Conservation (phyloP, 2,888 invertebrate genomes). For the Erannis defoliaria region DNA sequence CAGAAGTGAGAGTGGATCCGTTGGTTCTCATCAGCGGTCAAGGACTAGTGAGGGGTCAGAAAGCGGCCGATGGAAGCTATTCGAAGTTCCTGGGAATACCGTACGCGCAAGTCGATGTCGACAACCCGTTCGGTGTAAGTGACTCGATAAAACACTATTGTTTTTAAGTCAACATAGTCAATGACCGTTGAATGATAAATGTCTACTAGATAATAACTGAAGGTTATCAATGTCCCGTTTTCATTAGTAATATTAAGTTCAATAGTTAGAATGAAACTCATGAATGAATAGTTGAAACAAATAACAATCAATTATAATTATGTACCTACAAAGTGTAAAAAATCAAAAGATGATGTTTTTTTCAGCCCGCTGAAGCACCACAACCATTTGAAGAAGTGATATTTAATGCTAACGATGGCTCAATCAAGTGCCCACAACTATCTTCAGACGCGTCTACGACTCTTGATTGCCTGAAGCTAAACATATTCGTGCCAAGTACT, state of each 20-base stretch:
- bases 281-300: not conserved
- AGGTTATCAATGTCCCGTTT: conserved; percentile 12
- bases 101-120: conserved; percentile 70
- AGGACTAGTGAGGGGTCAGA: conserved; percentile 74
- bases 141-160: conserved; percentile 18
- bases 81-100: conserved; percentile 77
- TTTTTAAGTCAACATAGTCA: conserved; percentile 18
- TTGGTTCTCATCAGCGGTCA: conserved; percentile 70
- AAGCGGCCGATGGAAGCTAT: conserved; percentile 70
- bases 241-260: not conserved
- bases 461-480: conserved; percentile 89
- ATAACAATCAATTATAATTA: not conserved
- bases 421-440: conserved; percentile 71
- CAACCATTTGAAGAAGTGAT: conserved; percentile 65
- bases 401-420: conserved; percentile 69
- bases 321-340: not conserved
- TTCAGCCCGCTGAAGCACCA: conserved; percentile 67
- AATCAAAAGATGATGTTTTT: conserved; percentile 6
- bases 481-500: conserved; percentile 81
- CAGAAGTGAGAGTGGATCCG: conserved; percentile 71
- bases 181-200: conserved; percentile 13
- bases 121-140: conserved; percentile 81
- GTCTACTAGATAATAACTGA: conserved; percentile 11
- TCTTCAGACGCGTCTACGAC: conserved; percentile 50
- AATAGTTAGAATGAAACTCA: not conserved